A percentile compares a stretch with the other conserved stretches of the same genome.
Evolutionary conservation across 2,888 invertebrate genomes (phyloP).

Genomic region (Hypselothyrea guttata): DNA sequence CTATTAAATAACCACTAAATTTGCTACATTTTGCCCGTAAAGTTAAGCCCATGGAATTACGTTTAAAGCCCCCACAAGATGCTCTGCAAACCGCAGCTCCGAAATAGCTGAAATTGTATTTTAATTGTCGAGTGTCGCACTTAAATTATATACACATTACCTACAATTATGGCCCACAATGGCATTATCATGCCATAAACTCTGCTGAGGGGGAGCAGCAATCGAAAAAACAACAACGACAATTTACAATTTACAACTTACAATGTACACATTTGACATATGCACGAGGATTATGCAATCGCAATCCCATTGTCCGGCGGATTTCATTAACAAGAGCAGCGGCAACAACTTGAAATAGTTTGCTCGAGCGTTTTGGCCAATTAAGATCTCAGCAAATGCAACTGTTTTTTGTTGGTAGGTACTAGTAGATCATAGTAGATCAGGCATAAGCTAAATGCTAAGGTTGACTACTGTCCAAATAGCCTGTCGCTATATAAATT

Average conservation of each 20-base stretch:
- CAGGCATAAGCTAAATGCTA: conserved; percentile 70
- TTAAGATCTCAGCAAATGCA: conserved; percentile 61
- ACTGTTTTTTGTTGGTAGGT: conserved; percentile 20
- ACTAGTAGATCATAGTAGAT: conserved; percentile 37
- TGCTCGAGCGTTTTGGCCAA: conserved; percentile 46
- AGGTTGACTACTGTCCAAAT: conserved; percentile 67
- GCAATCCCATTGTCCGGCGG: conserved; percentile 63
- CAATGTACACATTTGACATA: conserved; percentile 46
- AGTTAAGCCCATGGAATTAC: no score
- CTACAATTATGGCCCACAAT: conserved; percentile 40
- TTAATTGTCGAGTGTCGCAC: conserved; percentile 50
- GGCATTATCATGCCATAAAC: conserved; percentile 34
- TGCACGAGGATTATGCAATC: conserved; percentile 63
- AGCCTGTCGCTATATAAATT: conserved; percentile 49
- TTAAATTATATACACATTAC: conserved; percentile 46
- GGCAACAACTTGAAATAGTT: conserved; percentile 36
- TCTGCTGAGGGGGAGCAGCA: background rate
- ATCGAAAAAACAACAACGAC: conserved; percentile 7
- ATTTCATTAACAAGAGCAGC: conserved; percentile 68
- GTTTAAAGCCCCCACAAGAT: background rate
- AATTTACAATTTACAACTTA: conserved; percentile 29
- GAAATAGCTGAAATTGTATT: conserved; percentile 19
- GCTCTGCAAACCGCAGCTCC: background rate
- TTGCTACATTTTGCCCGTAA: background rate
- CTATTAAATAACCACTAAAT: conserved; percentile 19